Evolutionary conservation across 2,113 vertebrate species (phyloP).

Genomic region (Archilochus colubris): DNA sequence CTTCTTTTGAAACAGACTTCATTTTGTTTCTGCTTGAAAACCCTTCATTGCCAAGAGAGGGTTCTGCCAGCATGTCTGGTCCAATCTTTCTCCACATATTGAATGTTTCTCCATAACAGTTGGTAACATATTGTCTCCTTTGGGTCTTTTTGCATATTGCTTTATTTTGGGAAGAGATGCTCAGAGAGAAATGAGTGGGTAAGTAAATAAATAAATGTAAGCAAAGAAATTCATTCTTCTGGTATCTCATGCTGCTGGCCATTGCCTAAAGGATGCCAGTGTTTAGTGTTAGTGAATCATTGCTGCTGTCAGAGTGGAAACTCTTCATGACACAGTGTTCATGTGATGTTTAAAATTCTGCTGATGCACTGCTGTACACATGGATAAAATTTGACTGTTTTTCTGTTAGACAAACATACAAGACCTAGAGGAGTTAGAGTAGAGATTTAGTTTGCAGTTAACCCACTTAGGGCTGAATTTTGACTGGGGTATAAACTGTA

Average conservation of each 20-base stretch:
- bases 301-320: neutral
- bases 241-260: neutral
- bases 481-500: neutral
- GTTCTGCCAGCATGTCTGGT: neutral
- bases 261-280: neutral
- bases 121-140: neutral
- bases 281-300: neutral
- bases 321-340: neutral
- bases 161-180: neutral
- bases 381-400: neutral
- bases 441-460: neutral
- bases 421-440: too few species aligned
- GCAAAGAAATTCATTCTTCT: neutral
- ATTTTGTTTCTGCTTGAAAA: neutral
- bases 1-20: neutral
- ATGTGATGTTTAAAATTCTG: neutral
- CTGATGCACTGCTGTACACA: neutral
- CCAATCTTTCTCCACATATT: neutral
- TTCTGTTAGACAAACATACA: neutral
- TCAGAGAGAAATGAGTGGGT: neutral
- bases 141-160: neutral
- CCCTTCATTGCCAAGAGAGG: neutral
- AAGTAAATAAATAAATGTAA: neutral
- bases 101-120: neutral
- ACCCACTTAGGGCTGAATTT: neutral